Base-by-base conservation (phyloP, 2,797 vertebrate genomes). In the Pampus argenteus region DNA sequence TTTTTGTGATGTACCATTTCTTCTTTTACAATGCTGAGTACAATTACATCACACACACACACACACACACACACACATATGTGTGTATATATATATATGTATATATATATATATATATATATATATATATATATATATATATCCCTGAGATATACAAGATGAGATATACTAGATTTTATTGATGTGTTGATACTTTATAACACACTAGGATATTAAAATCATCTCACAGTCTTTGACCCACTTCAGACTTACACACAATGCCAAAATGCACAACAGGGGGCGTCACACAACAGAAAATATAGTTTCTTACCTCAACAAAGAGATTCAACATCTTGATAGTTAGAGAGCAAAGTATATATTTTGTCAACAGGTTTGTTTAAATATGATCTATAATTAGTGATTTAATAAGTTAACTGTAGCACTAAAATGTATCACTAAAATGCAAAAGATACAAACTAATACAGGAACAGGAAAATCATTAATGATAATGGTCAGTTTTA, bases 231-330 rank as follows among this genome's bases (percentile, higher is more conserved):
- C 38, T 49, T 58, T 18, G 34, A 40, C 22, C 28, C 18, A 18
- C 31, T 44, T 10, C 3, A 29, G 18, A 28, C 38, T 26, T 7
- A 38, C 17, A 9, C 14, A 23, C 3, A 31, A 47, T 13, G 52
- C 10, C n/a, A 34, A 26, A 69, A 58, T 29, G 9, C 10, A 64
- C 79, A 83, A n/a, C 6, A 82, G 79, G 47, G 23, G 59, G 70
- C 71, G 50, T 64, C 60, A 66, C 49, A 15, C 20, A 31, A 59
- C 51, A 75, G 5, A 59, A 57, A 66, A 18, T 40, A 40, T 7
- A 18, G 6, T 15, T 18, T 18, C 2, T 48, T 34, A 48, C 31
- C 8, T 28, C 18, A 49, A 28, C 13, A 22, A 22, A 45, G 23
- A 11, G 25, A 17, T 11, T 15, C 26, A 13, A 11, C 14, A 15